Conservation (phyloP, 2,113 vertebrate genomes). For the Fulmarus glacialis region DNA sequence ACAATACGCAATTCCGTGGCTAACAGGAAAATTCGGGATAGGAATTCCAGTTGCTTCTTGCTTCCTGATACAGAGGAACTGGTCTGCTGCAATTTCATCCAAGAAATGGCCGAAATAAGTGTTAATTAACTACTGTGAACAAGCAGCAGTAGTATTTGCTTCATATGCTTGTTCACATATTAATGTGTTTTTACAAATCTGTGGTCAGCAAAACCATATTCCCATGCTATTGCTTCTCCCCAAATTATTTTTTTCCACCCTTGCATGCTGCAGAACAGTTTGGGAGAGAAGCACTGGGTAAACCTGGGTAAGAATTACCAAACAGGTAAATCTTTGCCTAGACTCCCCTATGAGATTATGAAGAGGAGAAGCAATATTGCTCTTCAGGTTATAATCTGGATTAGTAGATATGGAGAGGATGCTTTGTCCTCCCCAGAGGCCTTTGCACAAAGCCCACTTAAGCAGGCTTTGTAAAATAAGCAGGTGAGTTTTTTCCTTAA, state of each 20-base stretch:
- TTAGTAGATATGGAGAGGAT: conserved; percentile 30
- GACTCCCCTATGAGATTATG: neutral
- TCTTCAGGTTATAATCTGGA: conserved; percentile 24
- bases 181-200: neutral
- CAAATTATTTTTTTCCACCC: neutral
- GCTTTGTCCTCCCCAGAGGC: neutral
- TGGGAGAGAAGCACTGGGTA: neutral
- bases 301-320: neutral
- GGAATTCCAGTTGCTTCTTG: neutral
- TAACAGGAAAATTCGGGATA: neutral
- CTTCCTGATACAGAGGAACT: neutral
- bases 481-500: neutral
- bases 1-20: neutral
- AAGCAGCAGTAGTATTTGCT: neutral
- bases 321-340: neutral
- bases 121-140: neutral
- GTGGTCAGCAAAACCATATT: neutral
- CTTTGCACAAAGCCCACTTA: conserved; percentile 12
- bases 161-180: neutral
- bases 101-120: neutral
- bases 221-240: neutral
- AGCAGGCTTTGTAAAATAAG: conserved; percentile 29
- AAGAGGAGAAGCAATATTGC: neutral
- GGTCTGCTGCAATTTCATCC: neutral
- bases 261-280: neutral